Evolutionary conservation across 2,888 invertebrate genomes (phyloP), one percentile per base, ranked within the genome.

Genomic region (Bibio marci): DNA sequence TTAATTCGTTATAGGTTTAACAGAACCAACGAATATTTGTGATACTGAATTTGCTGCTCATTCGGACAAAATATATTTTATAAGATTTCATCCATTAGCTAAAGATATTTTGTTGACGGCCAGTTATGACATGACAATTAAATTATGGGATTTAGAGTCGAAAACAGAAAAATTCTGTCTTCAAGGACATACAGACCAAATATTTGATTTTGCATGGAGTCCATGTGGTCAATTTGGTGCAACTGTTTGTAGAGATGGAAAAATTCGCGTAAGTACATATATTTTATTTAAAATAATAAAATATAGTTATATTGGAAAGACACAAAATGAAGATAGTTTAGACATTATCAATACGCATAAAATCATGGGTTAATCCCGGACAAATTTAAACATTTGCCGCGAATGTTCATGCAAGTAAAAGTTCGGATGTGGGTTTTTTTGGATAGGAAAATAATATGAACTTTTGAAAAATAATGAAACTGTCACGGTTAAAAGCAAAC

Each of bases 191-290:
- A 74, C 76, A 0, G 88, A 90, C 52, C 88, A 88, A 64, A 85
- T 94, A 55, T 88, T 92, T 50, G 80, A 86, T 41, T 67, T 90
- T 49, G 81, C 87, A 3, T 97, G 94, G 95, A 91, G 91, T 42
- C 83, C 86, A 0, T 86, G 87, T 53, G 94, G 95, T 2, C 73
- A 73, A 25, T 75, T 74, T 49, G 70, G 90, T 44, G 87, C 91
- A 11, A 90, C 87, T 1, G 79, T 88, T 0, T 86, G 88, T 60
- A 88, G 85, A 55, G 94, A 94, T 62, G 81, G 85, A 25, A 76
- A 80, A 50, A 69, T 82, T 38, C 66, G 79, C 54, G 67, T 73
- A 22, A 52, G 60, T 50, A 8, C 26, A n/a, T n/a, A n/a, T n/a
- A n/a, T n/a, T n/a, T n/a, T n/a, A n/a, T n/a, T n/a, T 14, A 13